A percentile compares a stretch with the other conserved stretches of the same genome.
phyloP scores from a whole-genome alignment of 2,888 invertebrate species.

The Rhyacophila evoluta region DNA sequence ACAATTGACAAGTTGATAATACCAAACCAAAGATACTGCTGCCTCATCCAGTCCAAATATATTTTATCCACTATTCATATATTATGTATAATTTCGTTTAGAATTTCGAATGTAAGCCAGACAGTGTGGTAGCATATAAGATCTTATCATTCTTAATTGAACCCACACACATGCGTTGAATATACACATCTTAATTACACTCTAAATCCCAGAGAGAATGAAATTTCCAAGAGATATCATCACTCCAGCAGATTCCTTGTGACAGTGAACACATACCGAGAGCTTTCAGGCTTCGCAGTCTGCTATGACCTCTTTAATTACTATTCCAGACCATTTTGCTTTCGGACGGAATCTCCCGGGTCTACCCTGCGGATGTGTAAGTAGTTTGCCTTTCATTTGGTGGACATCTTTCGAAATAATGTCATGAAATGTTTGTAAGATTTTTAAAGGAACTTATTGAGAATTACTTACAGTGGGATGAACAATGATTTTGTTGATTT shows the following conservation, averaged over 20 bases:
- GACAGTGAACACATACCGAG: not conserved
- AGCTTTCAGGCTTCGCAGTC: not conserved
- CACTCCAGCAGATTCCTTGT: not conserved
- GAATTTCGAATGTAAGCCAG: not conserved
- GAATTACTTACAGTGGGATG: too few relatives aligned
- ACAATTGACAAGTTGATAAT: too few relatives aligned
- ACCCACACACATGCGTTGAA: not conserved
- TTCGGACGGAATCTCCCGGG: conserved; percentile 3
- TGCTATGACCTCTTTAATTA: conserved; percentile 22
- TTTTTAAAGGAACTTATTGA: too few relatives aligned
- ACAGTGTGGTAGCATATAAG: not conserved
- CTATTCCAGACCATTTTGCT: conserved; percentile 14
- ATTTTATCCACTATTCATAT: too few relatives aligned
- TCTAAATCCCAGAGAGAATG: conserved; percentile 16
- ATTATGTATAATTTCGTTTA: too few relatives aligned
- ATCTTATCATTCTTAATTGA: not conserved
- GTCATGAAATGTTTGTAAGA: too few relatives aligned
- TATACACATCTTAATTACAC: not conserved
- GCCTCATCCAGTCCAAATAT: too few relatives aligned
- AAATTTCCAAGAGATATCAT: conserved; percentile 11
- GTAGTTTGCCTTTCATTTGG: not conserved
- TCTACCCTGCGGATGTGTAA: not conserved
- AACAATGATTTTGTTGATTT: too few relatives aligned
- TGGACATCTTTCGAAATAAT: too few relatives aligned
- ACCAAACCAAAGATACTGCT: too few relatives aligned